A percentile compares a stretch with the other conserved stretches of the same genome.
phyloP scores from a whole-genome alignment of 92 coral and sea anemone species.

The Metridium senile region DNA sequence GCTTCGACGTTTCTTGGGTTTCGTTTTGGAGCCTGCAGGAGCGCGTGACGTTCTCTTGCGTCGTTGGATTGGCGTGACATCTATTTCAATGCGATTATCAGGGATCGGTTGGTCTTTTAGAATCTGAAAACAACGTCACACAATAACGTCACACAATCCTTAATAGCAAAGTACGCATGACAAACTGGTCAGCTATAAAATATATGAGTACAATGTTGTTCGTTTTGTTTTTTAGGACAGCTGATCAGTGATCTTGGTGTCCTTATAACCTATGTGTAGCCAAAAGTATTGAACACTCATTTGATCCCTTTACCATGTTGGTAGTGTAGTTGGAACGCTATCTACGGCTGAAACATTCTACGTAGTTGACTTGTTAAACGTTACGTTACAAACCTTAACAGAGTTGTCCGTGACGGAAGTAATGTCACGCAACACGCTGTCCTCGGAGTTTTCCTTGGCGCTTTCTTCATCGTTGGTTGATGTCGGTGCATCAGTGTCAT shows the following conservation, averaged over 20 bases:
- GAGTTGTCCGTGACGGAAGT: neutral
- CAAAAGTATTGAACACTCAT: no score
- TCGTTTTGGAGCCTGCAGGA: constrained; percentile 24
- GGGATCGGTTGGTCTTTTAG: constrained; percentile 22
- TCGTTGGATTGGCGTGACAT: constrained; percentile 52
- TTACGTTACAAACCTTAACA: constrained; percentile 13
- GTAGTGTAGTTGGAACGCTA: no score
- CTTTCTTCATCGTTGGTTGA: neutral
- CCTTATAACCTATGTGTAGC: no score
- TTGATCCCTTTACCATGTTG: no score
- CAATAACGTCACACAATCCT: neutral
- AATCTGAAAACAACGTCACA: constrained; percentile 1
- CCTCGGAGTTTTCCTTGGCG: neutral
- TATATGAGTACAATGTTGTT: no score
- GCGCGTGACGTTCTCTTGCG: constrained; percentile 39
- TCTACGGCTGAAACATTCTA: no score
- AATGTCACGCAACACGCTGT: neutral
- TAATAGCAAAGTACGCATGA: neutral
- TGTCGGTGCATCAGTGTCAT: neutral
- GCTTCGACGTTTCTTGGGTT: constrained; percentile 47
- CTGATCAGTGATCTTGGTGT: no score
- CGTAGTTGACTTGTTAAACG: no score
- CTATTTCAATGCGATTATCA: constrained; percentile 49
- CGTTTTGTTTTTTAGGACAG: no score
- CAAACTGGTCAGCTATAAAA: no score